Evolutionary conservation across 1,140 invertebrate genomes (phyloP), one percentile per base, ranked within the genome.

Genomic region (Zaprionus kolodkinae): DNA sequence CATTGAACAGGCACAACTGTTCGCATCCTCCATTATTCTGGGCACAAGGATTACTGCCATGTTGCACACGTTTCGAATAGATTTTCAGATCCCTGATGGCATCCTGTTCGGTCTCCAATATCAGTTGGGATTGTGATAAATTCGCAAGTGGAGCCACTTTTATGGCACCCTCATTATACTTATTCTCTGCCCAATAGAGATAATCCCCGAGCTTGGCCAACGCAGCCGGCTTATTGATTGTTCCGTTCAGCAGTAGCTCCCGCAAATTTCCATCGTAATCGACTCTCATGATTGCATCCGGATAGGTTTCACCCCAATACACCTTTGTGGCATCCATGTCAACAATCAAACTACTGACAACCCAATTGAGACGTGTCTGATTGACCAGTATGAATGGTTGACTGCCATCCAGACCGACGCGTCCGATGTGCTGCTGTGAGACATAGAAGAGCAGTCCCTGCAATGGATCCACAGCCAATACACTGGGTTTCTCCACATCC

Each of bases 271-370:
- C 98, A 93, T 98, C 96, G 90, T 95, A 95, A 33, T 93, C 92
- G 61, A 94, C 94, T 59, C 95, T 95, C 94, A 99, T 98, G 66
- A 99, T 97, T 78, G 96, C 96, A 72, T 91, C 76, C 0, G 78
- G 77, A 79, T 97, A 96, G 0, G 96, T 95, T 93, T 99, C 98
- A 78, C 96, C 96, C 96, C 98, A 99, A 93, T 99, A 99, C 4
- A 99, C 94, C 66, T 95, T 95, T 60, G 94, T 94, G 25, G 94
- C 94, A 4, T 95, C 94, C 27, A 95, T 94, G 91, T 98, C 97
- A 10, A 98, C 89, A 0, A 96, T 95, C 6, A 98, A 94, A 17
- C 95, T 95, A 11, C 93, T 95, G 0, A 98, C 94, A 0, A 78
- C 70, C 78, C 72, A 81, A 59, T 73, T 85, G 6, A 97, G 90